Base-by-base conservation (phyloP, 2,797 vertebrate species). In the Huso huso region DNA sequence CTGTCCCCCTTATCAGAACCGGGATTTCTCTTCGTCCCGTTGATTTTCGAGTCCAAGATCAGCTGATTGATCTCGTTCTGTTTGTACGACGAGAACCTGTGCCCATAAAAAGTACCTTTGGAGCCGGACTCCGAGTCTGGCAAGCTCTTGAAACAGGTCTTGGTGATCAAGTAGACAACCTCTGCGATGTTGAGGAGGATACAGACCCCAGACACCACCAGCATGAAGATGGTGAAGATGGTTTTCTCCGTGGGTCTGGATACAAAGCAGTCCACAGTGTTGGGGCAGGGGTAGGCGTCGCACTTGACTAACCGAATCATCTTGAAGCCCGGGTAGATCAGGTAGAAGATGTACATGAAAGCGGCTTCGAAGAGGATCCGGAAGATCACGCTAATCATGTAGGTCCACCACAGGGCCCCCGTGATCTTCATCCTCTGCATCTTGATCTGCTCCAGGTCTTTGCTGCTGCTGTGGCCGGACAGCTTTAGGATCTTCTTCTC, bases 231-330 rank as follows among this genome's bases (percentile, higher is more conserved):
- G 0, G 95, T 98, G 83, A 99, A 97, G 71, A 98, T 89, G 7
- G 96, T 98, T 81, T 99, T 99, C 88, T 99, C 96, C 0, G 95
- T 99, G 74, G 96, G 96, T 58, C 96, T 89, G 7, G 96, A 98
- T 75, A 99, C 90, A 8, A 98, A 99, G 83, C 96, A 99, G 82
- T 99, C 96, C 10, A 99, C 96, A 0, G 87, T 95, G 86, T 99
- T 98, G 79, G 96, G 96, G 80, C 96, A 99, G 0, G 96, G 96
- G 73, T 96, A 96, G 53, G 93, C 93, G 75, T 96, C 94, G 0
- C 96, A 99, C 84, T 98, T 99, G 68, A 97, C 96, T 74, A 99
- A 81, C 2, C 96, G 88, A 75, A 99, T 91, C 96, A 99, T 99
- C 82, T 94, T 91, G 57, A 97, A 99, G 62, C 96, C 96, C 0